Evolutionary conservation across 2,888 invertebrate species (phyloP).

Genomic region (Torymus tubicola): DNA sequence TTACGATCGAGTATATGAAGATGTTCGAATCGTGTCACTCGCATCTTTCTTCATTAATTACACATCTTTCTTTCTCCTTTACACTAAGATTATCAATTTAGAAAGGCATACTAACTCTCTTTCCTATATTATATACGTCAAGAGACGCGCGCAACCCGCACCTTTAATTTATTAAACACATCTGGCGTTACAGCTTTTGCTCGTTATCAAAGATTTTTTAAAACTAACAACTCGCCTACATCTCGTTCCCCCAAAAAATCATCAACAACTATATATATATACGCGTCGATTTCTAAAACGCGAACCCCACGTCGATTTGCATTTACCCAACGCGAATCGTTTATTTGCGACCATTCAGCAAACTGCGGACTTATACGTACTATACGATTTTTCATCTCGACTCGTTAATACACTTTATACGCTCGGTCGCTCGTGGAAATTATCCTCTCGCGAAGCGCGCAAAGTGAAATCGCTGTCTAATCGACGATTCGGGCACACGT

Average conservation of each 20-base stretch:
- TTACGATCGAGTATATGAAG: too few relatives aligned
- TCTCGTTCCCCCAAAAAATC: too few relatives aligned
- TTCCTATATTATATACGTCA: too few relatives aligned
- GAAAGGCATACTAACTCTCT: slow-evolving; percentile 13
- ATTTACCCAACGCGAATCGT: neutral
- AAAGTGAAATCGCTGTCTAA: slow-evolving; percentile 1
- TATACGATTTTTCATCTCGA: too few relatives aligned
- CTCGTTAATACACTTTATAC: neutral
- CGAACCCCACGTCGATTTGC: neutral
- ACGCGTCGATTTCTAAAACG: neutral
- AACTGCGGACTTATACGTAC: too few relatives aligned
- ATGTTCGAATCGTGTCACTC: too few relatives aligned
- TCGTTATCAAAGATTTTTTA: neutral
- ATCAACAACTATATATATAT: neutral
- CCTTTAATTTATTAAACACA: slow-evolving; percentile 17
- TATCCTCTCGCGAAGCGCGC: neutral
- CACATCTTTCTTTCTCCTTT: neutral
- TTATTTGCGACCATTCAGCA: neutral
- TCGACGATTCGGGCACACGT: too few relatives aligned
- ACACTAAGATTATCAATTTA: slow-evolving; percentile 34
- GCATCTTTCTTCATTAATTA: neutral
- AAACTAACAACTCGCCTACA: too few relatives aligned
- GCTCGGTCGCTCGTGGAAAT: slow-evolving; percentile 15
- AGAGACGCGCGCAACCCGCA: neutral
- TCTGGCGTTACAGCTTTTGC: neutral